Evolutionary conservation across 1,140 invertebrate genomes (phyloP).

Genomic region (Drosophila chauvacae): DNA sequence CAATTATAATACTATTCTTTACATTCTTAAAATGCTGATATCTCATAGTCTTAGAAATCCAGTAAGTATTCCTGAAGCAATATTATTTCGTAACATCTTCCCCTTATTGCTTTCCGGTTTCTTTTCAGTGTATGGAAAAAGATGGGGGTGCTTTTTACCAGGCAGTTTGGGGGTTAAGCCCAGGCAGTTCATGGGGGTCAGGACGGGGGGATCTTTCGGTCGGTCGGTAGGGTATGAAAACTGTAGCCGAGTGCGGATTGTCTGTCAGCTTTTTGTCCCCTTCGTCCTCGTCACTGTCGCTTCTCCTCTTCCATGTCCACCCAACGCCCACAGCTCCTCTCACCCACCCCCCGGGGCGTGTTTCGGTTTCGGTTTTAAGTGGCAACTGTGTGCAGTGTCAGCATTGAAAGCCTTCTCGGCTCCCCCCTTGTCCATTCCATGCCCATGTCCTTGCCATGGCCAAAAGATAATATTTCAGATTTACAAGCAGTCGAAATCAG

Average conservation of each 20-base stretch:
- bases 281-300: slow-evolving; percentile 53
- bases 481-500: slow-evolving; percentile 52
- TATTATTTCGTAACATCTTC: too few relatives aligned
- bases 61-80: too few relatives aligned
- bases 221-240: slow-evolving; percentile 4
- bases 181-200: slow-evolving; percentile 24
- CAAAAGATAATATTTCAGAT: slow-evolving; percentile 72
- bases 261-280: slow-evolving; percentile 49
- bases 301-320: slow-evolving; percentile 2
- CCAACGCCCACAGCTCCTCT: slow-evolving; percentile 15
- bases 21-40: too few relatives aligned
- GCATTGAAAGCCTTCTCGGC: slow-evolving; percentile 44
- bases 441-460: slow-evolving; percentile 23
- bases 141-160: background rate
- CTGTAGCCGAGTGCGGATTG: slow-evolving; percentile 36
- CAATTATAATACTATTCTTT: too few relatives aligned
- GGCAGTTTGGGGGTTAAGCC: slow-evolving; percentile 4
- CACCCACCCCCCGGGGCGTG: slow-evolving; percentile 17
- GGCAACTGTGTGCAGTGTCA: slow-evolving; percentile 77
- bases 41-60: too few relatives aligned
- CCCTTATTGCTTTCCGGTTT: too few relatives aligned
- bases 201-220: background rate
- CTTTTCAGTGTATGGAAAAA: background rate
- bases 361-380: slow-evolving; percentile 71
- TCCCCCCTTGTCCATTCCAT: background rate